Conservation (phyloP, 2,888 invertebrate genomes). For the Leucophenga montana region DNA sequence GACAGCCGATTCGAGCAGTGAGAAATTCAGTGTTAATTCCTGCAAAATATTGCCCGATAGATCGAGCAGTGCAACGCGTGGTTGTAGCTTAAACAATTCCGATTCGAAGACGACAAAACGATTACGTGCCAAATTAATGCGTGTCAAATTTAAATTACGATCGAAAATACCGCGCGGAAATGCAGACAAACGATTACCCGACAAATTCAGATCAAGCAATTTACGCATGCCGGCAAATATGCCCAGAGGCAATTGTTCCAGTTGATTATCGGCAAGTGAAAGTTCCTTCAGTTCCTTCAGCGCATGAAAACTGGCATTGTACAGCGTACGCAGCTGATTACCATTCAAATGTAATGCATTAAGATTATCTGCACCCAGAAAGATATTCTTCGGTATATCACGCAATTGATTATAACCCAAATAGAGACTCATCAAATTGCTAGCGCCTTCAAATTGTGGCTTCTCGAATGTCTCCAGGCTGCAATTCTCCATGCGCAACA, state of each 20-base stretch:
- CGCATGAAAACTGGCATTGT: slow-evolving; percentile 68
- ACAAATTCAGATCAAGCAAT: slow-evolving; percentile 61
- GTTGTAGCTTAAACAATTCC: slow-evolving; percentile 64
- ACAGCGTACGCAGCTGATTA: slow-evolving; percentile 60
- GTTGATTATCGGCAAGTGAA: slow-evolving; percentile 62
- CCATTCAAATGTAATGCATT: slow-evolving; percentile 61
- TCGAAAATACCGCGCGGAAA: slow-evolving; percentile 66
- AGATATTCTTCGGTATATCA: slow-evolving; percentile 70
- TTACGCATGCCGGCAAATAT: slow-evolving; percentile 63
- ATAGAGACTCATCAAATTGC: slow-evolving; percentile 68
- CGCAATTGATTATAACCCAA: slow-evolving; percentile 63
- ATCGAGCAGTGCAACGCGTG: slow-evolving; percentile 59
- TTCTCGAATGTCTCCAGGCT: slow-evolving; percentile 69
- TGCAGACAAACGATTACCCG: slow-evolving; percentile 60
- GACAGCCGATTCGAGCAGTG: slow-evolving; percentile 54
- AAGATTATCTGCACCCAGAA: slow-evolving; percentile 69
- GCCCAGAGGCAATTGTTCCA: slow-evolving; percentile 58
- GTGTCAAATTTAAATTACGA: slow-evolving; percentile 63
- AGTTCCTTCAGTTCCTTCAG: slow-evolving; percentile 67
- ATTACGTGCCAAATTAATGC: slow-evolving; percentile 63
- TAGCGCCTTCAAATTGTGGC: slow-evolving; percentile 71
- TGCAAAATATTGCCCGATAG: slow-evolving; percentile 67
- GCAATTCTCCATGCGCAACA: slow-evolving; percentile 70
- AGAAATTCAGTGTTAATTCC: slow-evolving; percentile 66
- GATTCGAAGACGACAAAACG: slow-evolving; percentile 65